A percentile compares a stretch with the other conserved stretches of the same genome.
Evolutionary conservation across 1,140 invertebrate genomes (phyloP).

Genomic region (Drosophila hydei): DNA sequence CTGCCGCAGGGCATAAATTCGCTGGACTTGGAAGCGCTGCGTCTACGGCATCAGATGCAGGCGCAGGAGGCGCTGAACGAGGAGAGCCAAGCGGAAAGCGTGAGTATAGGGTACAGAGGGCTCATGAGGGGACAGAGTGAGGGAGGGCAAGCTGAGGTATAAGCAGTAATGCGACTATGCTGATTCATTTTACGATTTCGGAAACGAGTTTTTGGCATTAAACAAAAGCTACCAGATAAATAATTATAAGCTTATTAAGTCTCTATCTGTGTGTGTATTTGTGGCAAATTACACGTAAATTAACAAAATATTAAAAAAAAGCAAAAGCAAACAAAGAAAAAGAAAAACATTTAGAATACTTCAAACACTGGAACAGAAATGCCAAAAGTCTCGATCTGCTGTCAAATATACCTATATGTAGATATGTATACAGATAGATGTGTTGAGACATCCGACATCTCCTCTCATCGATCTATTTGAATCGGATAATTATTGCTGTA

Average conservation of each 20-base stretch:
- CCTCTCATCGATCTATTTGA: slow-evolving; percentile 29
- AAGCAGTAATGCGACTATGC: neutral
- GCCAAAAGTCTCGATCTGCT: neutral
- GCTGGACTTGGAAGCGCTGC: slow-evolving; percentile 70
- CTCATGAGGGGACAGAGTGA: too few relatives aligned
- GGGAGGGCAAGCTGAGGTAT: neutral
- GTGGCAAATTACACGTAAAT: slow-evolving; percentile 42
- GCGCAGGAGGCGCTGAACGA: slow-evolving; percentile 72
- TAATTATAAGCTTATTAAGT: slow-evolving; percentile 26
- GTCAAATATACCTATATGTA: neutral
- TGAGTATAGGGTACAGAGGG: slow-evolving; percentile 45
- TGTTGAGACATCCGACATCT: slow-evolving; percentile 7
- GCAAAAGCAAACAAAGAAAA: too few relatives aligned
- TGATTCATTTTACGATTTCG: neutral
- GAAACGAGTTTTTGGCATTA: slow-evolving; percentile 1
- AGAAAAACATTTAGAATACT: slow-evolving; percentile 14
- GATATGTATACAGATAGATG: neutral
- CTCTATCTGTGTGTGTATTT: slow-evolving; percentile 3
- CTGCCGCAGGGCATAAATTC: slow-evolving; percentile 77
- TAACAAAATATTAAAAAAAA: slow-evolving; percentile 40
- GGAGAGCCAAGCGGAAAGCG: slow-evolving; percentile 64
- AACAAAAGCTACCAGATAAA: neutral
- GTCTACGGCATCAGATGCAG: slow-evolving; percentile 76
- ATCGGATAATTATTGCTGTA: slow-evolving; percentile 18
- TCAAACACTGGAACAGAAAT: neutral